Evolutionary conservation across 2,113 vertebrate genomes (phyloP), one percentile per base, ranked within the genome.

Genomic region (Poeciliopsis prolifica): DNA sequence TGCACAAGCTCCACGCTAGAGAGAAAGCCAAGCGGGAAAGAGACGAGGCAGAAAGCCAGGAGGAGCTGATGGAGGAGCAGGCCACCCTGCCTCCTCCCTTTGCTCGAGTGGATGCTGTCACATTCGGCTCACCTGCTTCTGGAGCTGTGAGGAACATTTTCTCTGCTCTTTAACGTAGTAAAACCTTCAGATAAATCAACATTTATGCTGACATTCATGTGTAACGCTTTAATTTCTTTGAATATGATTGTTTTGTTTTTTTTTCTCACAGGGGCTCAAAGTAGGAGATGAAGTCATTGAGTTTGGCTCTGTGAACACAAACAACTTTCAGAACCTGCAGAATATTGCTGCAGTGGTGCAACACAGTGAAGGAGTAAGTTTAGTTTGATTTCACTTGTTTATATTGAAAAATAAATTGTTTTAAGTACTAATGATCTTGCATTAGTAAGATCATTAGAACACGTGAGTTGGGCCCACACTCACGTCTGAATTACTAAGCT

Each of bases 351-450:
- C 86, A 0, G 97, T 99, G 77, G 97, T 98, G 11, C 97, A 99
- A 87, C 97, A 98, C 80, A 99, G 97, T 0, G 97, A 99, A 89
- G 97, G 95, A 94, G 98, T 99, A 84, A 75, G 96, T 74, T 66
- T 65, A 24, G 1, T 13, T 51, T 10, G n/a, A n/a, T 15, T 62
- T 8, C 19, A n/a, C 6, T 11, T 51, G 42, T 8, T 72, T 30
- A 26, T 61, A 5, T 28, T 61, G 9, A 11, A 48, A 28, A 2
- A 68, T 51, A 30, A 1, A n/a, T 24, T n/a, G 3, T 33, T 11
- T 31, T 35, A 7, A 14, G 30, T n/a, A 7, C 7, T 69, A 13
- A 17, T 68, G 15, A 48, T 2, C 42, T 14, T 29, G 14, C 15
- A 68, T 29, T 29, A 29, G 29, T 29, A 29, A 29, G 29, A 29